These are phyloP conservation scores for Autographa pulchrina DNA, from an alignment of 2,888 invertebrate species.

Conservation along the genomic window DNA sequence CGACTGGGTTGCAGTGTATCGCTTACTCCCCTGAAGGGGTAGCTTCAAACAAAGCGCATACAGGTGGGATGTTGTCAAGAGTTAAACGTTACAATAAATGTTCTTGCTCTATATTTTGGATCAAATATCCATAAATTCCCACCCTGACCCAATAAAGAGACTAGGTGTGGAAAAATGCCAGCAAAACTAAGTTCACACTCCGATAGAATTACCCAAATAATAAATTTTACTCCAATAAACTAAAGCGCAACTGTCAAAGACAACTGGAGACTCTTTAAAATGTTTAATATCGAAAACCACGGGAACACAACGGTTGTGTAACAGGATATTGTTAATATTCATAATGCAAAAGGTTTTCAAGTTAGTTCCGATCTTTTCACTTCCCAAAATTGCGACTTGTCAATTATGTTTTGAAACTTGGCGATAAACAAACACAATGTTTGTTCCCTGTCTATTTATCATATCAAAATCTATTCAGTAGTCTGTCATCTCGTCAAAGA, in stretches of 20 bases:
- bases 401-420: constrained; percentile 20
- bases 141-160: not conserved
- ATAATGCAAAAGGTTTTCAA: not conserved
- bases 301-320: not conserved
- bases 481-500: constrained; percentile 67
- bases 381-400: constrained; percentile 14
- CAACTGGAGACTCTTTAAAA: no score
- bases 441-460: constrained; percentile 37
- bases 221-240: not conserved
- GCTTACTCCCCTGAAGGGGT: constrained; percentile 50
- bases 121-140: constrained; percentile 13
- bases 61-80: constrained; percentile 45
- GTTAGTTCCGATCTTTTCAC: constrained; percentile 7
- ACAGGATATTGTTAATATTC: constrained; percentile 1
- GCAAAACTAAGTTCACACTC: not conserved
- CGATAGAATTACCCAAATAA: not conserved
- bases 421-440: constrained; percentile 42
- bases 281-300: not conserved
- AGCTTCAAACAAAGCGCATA: constrained; percentile 40
- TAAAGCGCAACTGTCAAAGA: not conserved
- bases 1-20: constrained; percentile 41
- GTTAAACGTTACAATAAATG: constrained; percentile 37
- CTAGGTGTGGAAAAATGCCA: not conserved
- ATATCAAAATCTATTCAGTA: constrained; percentile 55
- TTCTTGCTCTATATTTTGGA: not conserved